Evolutionary conservation across 2,797 vertebrate species (phyloP).

Genomic region (Aulostomus chinensis): DNA sequence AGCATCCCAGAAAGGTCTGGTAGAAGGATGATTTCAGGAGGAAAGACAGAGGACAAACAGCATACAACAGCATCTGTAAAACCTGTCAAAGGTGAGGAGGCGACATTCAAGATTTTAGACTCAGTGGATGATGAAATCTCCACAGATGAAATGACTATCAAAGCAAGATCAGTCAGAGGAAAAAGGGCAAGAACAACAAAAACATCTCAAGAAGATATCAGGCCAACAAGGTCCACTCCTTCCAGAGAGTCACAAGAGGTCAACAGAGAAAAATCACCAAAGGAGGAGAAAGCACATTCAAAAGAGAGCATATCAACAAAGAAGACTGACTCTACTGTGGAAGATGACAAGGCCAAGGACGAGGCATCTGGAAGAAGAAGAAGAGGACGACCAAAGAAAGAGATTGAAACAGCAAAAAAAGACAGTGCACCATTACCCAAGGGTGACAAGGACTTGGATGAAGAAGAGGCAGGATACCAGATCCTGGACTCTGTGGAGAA

Average conservation of each 20-base stretch:
- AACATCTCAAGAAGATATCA: conserved; percentile 2
- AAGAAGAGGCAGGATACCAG: conserved; percentile 21
- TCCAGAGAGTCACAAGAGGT: conserved; percentile 10
- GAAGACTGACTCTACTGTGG: background rate
- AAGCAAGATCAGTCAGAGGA: conserved; percentile 32
- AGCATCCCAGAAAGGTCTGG: conserved; percentile 1
- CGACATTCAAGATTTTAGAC: conserved; percentile 36
- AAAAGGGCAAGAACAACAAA: conserved; percentile 12
- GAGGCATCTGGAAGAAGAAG: background rate
- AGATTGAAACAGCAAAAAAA: conserved; percentile 1
- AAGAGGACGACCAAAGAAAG: conserved; percentile 42
- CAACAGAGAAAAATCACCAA: conserved; percentile 1
- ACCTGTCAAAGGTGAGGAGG: conserved; percentile 3
- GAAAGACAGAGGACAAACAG: conserved; percentile 23
- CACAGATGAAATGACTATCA: background rate
- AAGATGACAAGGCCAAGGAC: background rate
- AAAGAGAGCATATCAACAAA: background rate
- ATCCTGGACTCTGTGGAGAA: conserved; percentile 54
- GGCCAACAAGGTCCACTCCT: background rate
- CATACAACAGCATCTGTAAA: background rate
- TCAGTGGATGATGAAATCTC: conserved; percentile 38
- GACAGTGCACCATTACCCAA: background rate
- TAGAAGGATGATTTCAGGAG: conserved; percentile 26
- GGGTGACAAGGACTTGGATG: background rate
- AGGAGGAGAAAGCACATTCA: background rate